Evolutionary conservation across 2,113 vertebrate genomes (phyloP).

Genomic region (Ptychochromis oligacanthus): DNA sequence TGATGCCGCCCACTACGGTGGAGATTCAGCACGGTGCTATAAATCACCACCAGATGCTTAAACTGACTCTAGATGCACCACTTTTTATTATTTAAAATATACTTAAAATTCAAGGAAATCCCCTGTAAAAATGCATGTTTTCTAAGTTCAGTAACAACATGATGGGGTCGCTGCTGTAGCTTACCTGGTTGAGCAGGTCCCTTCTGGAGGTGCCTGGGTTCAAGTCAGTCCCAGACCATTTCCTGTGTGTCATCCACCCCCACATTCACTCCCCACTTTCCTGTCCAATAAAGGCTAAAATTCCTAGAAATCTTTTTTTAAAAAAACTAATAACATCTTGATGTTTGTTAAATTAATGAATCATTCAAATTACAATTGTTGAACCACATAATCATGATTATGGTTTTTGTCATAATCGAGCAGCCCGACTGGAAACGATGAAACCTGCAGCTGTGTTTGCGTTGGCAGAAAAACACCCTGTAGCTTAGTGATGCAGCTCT

Average conservation of each 20-base stretch:
- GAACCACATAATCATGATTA: background rate
- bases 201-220: too few relatives aligned
- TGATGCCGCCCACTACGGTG: too few relatives aligned
- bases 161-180: background rate
- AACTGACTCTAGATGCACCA: background rate
- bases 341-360: background rate
- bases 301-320: background rate
- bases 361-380: background rate
- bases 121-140: background rate
- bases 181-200: background rate
- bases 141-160: background rate
- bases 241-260: background rate
- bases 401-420: background rate
- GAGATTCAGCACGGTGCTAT: background rate
- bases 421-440: background rate
- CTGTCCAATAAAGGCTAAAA: background rate
- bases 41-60: fast-evolving
- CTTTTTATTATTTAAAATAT: background rate
- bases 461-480: too few relatives aligned
- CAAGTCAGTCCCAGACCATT: background rate
- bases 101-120: background rate
- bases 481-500: too few relatives aligned
- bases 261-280: background rate
- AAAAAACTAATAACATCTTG: too few relatives aligned
- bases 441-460: background rate